These are phyloP conservation scores for Podocnemis expansa DNA, from an alignment of 2,113 vertebrate genomes.

Conservation along the genomic window DNA sequence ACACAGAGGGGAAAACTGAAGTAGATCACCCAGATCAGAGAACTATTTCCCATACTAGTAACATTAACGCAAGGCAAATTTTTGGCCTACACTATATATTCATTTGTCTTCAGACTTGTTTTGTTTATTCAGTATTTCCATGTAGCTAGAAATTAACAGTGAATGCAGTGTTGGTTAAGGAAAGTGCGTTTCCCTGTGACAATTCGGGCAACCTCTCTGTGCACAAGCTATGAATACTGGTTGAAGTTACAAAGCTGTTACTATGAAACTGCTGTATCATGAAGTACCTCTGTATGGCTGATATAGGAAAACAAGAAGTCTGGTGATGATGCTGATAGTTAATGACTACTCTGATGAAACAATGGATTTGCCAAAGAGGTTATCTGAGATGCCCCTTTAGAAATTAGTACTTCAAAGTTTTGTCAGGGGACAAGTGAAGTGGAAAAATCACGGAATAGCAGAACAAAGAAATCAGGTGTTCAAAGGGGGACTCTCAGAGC, in stretches of 20 bases:
- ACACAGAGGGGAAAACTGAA: not conserved
- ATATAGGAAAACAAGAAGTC: not conserved
- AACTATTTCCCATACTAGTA: not conserved
- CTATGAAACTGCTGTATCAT: not conserved
- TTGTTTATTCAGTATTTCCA: constrained; percentile 35
- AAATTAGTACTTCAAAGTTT: not conserved
- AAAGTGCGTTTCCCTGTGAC: not conserved
- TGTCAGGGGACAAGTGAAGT: not conserved
- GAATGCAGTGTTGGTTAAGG: not conserved
- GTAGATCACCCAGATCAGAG: not conserved
- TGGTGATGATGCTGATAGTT: not conserved
- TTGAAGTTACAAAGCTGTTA: not conserved
- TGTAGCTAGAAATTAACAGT: constrained; percentile 21
- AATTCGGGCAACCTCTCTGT: not conserved
- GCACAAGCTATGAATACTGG: not conserved
- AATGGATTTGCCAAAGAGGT: not conserved
- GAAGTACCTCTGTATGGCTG: not conserved
- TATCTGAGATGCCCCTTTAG: too few relatives aligned
- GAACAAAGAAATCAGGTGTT: not conserved
- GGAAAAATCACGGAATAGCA: not conserved
- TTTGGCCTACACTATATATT: not conserved
- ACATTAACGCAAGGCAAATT: not conserved
- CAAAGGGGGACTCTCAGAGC: not conserved
- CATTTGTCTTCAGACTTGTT: not conserved
- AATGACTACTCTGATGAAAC: not conserved